Base-by-base conservation (phyloP, 2,888 invertebrate genomes). In the Rutpela maculata region DNA sequence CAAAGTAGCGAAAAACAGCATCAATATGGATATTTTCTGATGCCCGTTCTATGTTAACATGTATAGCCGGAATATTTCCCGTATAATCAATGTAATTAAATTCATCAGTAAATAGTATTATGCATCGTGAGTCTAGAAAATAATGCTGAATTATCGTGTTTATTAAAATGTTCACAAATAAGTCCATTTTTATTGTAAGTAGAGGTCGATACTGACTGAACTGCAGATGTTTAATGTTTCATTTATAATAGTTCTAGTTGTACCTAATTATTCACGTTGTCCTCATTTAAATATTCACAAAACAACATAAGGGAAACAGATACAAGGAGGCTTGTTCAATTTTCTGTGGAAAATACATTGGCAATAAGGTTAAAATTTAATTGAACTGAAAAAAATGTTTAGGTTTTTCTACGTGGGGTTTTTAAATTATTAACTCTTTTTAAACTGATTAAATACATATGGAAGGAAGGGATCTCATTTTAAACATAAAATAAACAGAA, bases 1-100 rank as follows among this genome's bases (percentile, higher is more conserved):
- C 86, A 63, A 81, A 80, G 78, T 84, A 80, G 50, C 81, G 78
- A 43, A 85, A 84, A 65, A 86, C 65, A 63, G 76, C 50, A 65
- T 81, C 67, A 9, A 75, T 38, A 17, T 67, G 56, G 50, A 78
- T 68, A 7, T 26, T 38, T 43, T 62, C n/a, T 50, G 15, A 15
- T 50, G n/a, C 19, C 22, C 18, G 17, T 19, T 68, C 50, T 10
- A 79, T 38, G 60, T 77, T 80, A 22, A 82, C 57, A 56, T 78
- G 70, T 56, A 84, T 38, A 4, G 73, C 59, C 7, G 82, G 80
- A 11, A 81, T 31, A n/a, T 43, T 11, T 5, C 57, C 65, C n/a
- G 50, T 60, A 15, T 76, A 70, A 17, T 80, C 2, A 60, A 84
- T 80, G 7, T 0, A 31, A 60, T 78, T 81, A n/a, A 65, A 17